These are phyloP conservation scores for Siphamia tubifer DNA, from an alignment of 2,113 vertebrate species.

Conservation along the genomic window DNA sequence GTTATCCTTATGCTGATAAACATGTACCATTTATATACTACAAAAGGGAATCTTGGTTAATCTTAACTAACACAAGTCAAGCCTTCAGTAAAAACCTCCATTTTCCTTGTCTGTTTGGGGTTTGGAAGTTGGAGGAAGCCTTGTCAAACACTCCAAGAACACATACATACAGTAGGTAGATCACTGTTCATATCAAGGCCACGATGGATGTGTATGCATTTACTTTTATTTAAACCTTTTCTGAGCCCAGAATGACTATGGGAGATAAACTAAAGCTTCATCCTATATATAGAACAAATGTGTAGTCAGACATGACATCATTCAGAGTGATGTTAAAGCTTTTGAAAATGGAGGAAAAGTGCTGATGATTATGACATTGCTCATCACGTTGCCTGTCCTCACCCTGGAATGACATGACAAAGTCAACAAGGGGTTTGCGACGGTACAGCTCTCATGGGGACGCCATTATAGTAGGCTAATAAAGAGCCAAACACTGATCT, in stretches of 20 bases:
- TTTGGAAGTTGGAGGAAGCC: too few species aligned
- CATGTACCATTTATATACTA: too few species aligned
- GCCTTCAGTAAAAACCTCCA: too few species aligned
- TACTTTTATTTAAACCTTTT: background rate
- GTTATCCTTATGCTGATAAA: too few species aligned
- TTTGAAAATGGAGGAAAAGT: constrained; percentile 3
- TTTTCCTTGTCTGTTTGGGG: too few species aligned
- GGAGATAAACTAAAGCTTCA: background rate
- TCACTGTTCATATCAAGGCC: too few species aligned
- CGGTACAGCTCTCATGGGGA: background rate
- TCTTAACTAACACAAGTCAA: too few species aligned
- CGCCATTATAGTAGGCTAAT: constrained; percentile 11
- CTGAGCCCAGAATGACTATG: background rate
- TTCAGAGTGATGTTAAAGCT: background rate
- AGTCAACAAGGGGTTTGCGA: background rate
- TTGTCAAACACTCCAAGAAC: too few species aligned
- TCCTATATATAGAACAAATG: background rate
- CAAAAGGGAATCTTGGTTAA: too few species aligned
- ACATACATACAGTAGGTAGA: too few species aligned
- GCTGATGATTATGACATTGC: constrained; percentile 21
- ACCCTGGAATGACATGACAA: background rate
- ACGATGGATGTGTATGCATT: background rate
- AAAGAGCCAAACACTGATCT: background rate
- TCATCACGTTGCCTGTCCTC: constrained; percentile 3
- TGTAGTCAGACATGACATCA: constrained; percentile 9